Evolutionary conservation across 2,888 invertebrate species (phyloP), one percentile per base, ranked within the genome.

Genomic region (Aspidiotus destructor): DNA sequence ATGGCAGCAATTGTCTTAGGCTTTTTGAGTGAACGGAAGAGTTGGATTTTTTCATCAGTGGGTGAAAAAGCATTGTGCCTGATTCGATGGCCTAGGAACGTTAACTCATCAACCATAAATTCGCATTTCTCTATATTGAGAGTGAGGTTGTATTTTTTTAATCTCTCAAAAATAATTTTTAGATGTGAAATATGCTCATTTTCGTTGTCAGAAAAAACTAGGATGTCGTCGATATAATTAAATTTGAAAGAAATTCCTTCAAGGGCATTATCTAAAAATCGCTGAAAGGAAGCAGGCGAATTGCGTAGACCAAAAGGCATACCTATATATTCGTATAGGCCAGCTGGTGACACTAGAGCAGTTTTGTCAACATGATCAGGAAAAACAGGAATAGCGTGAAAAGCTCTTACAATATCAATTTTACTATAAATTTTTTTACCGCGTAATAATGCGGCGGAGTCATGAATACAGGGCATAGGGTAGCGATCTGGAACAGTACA

Each of bases 401-500:
- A 52, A n/a, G 52, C 52, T 52, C 52, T n/a, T n/a, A 52, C 52
- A n/a, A 52, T n/a, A 52, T 52, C 52, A n/a, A 52, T 52, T 28
- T 28, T 28, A 28, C 28, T 28, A 28, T 28, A 28, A 28, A 28
- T 28, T 28, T 28, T 28, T 28, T 28, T 28, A 28, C 5, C 28
- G 28, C 28, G 2, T 28, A 28, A 28, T 28, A 28, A 28, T 28
- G 28, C 28, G 5, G 28, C 28, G 28, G 28, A 28, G 28, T 28
- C 28, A 5, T 28, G 28, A 28, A 28, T 28, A 28, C 28, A 28
- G 28, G 28, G 28, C 5, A 28, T 28, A 3, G 28, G 28, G 28
- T 28, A 28, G 28, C 28, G 5, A 28, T 28, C 2, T 28, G 28
- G 28, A 28, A 28, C 28, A 3, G 28, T 28, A 28, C 2, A 28